Base-by-base conservation (phyloP, 2,888 invertebrate species). In the Erebia ligea region DNA sequence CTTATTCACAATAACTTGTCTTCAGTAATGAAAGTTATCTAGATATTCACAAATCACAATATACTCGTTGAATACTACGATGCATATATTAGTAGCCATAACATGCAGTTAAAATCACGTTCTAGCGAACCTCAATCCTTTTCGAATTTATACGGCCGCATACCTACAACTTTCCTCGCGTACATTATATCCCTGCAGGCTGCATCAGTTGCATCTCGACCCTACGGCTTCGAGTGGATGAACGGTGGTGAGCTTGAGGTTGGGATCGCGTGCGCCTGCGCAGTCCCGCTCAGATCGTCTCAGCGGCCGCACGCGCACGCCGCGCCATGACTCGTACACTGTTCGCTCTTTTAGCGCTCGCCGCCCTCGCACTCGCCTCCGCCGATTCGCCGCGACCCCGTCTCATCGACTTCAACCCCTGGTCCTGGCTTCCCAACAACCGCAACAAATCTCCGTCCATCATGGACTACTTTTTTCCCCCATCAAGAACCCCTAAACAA, bases 401-500 rank as follows among this genome's bases (percentile, higher is more conserved):
- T 17, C 88, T 89, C 72, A 86, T 92, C 17, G 91, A 92, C 78
- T 90, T 92, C 83, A 90, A 91, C 85, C 93, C 92, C 65, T 92
- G 92, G 90, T 89, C 92, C 84, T 92, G 92, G 91, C 85, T 93
- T 67, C 91, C 92, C 21, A 82, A 84, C 76, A 90, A 88, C 76
- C 82, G 88, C 68, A 91, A 90, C 78, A 83, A 86, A 78, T 93
- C 93, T 67, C 92, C 93, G 25, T 90, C 92, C 21, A 90, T 93
- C 74, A 92, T 94, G 90, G 94, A 94, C 79, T 93, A 93, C 74
- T 93, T 93, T 70, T 94, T 94, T 79, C 94, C 94, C 10, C 91
- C 93, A 2, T 93, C 93, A 75, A 85, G 93, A 73, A 93, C 92
- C n/a, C 92, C 93, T 13, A 94, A 94, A 82, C 91, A 93, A 75